Evolutionary conservation across 2,797 vertebrate species (phyloP), one percentile per base, ranked within the genome.

Genomic region (Paramormyrops hopkinsi): DNA sequence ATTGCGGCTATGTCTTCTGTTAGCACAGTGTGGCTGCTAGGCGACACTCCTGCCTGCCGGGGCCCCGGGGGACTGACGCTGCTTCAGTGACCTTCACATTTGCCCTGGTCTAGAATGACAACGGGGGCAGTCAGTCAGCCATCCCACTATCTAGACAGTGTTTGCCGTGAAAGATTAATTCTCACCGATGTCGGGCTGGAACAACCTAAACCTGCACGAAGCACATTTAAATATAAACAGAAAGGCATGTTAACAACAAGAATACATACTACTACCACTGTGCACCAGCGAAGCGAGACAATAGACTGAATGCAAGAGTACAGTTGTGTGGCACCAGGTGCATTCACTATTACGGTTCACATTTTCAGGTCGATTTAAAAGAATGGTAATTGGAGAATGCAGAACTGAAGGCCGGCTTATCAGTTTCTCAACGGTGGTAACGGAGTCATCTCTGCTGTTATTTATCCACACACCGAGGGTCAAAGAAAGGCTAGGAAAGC

Each of bases 31-130:
- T 93, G 89, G 92, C 92, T 91, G 90, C 90, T 87, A 90, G 87
- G 91, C 88, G 93, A 94, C 90, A 95, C 95, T 85, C 94, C 91
- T 95, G 94, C 93, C 93, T 93, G 91, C 90, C 90, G 89, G 91
- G 93, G 93, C 92, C 92, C 84, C 2, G 91, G 93, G 41, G 94
- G 93, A 90, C 91, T 92, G 4, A 87, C 90, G 90, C 44, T 50
- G 48, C 33, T 37, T 90, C 87, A 88, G 44, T 93, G 93, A 94
- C 94, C 93, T 96, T 95, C 93, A 93, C 93, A 92, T 79, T 33
- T 51, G 90, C 88, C 91, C 90, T 89, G 69, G 90, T 90, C 65
- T 89, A 91, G 87, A 89, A 88, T 91, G 90, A 93, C 86, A 90
- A 89, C 89, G 76, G 89, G 50, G 90, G 59, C 91, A 73, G 25